Percentiles rank a stretch among this genome's conserved stretches.
phyloP scores from a whole-genome alignment of 2,113 vertebrate genomes.

The Chaetops frenatus region DNA sequence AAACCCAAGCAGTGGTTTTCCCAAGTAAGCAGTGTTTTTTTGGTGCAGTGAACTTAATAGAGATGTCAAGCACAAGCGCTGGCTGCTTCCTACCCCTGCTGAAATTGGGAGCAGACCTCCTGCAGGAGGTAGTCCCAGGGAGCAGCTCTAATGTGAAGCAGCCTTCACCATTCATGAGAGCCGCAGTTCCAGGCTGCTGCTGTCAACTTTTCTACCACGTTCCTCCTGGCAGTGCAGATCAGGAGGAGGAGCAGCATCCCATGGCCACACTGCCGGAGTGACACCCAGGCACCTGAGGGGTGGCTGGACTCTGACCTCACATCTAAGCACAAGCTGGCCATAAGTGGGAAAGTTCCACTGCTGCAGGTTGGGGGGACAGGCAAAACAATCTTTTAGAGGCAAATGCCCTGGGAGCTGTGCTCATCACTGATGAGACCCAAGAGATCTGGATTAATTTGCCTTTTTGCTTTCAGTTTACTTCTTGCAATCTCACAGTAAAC shows the following conservation, averaged over 20 bases:
- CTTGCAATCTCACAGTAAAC: neutral
- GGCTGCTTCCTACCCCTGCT: neutral
- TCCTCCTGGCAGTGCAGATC: neutral
- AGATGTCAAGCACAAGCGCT: neutral
- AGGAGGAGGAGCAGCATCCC: neutral
- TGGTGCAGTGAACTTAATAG: neutral
- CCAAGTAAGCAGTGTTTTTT: neutral
- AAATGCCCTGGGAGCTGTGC: neutral
- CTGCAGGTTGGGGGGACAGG: fast-evolving
- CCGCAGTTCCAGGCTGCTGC: fast-evolving
- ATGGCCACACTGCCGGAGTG: fast-evolving
- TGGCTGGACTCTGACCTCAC: neutral
- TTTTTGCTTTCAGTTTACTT: neutral
- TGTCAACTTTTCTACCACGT: neutral
- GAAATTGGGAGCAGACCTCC: neutral
- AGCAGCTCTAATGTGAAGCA: neutral
- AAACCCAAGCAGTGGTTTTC: neutral
- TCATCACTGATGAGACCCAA: neutral
- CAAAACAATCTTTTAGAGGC: neutral
- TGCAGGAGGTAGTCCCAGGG: neutral
- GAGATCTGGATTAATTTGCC: neutral
- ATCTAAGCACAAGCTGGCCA: fast-evolving
- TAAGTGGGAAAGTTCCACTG: neutral
- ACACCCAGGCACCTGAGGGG: neutral
- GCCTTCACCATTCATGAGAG: neutral